Conservation (phyloP, 37 sponge, comb jelly and placozoan species). For the Geodia barretti region DNA sequence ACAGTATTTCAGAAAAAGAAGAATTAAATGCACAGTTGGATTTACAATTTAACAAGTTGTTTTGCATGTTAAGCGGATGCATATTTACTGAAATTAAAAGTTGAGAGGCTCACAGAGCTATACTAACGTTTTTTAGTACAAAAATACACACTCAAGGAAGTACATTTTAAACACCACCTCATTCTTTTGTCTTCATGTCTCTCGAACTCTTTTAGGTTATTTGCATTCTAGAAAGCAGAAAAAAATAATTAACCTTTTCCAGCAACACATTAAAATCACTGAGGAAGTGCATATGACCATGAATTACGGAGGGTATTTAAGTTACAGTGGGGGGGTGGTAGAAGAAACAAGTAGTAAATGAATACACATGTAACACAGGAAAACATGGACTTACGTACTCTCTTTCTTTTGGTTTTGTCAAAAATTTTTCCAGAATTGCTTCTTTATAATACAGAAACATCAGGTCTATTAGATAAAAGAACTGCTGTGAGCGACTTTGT, state of each 20-base stretch:
- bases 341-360: neutral
- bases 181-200: slow-evolving; percentile 74
- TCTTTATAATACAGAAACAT: slow-evolving; percentile 93
- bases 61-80: too few species aligned
- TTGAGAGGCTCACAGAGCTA: too few species aligned
- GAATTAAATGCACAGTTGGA: too few species aligned
- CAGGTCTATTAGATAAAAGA: slow-evolving; percentile 43
- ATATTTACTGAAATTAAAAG: too few species aligned
- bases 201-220: slow-evolving; percentile 84
- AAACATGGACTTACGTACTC: slow-evolving; percentile 19
- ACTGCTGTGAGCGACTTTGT: neutral
- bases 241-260: neutral
- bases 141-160: too few species aligned
- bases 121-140: too few species aligned
- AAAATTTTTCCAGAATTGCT: slow-evolving; percentile 84
- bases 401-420: slow-evolving; percentile 93
- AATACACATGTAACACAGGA: neutral
- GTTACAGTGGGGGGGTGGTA: too few species aligned
- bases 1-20: too few species aligned
- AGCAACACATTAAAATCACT: neutral
- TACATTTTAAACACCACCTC: too few species aligned
- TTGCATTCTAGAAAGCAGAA: slow-evolving; percentile 44
- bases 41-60: too few species aligned
- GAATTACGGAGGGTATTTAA: slow-evolving; percentile 2
- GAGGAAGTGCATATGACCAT: neutral